Base-by-base conservation (phyloP, 2,113 vertebrate genomes). In the Copsychus sechellarum region DNA sequence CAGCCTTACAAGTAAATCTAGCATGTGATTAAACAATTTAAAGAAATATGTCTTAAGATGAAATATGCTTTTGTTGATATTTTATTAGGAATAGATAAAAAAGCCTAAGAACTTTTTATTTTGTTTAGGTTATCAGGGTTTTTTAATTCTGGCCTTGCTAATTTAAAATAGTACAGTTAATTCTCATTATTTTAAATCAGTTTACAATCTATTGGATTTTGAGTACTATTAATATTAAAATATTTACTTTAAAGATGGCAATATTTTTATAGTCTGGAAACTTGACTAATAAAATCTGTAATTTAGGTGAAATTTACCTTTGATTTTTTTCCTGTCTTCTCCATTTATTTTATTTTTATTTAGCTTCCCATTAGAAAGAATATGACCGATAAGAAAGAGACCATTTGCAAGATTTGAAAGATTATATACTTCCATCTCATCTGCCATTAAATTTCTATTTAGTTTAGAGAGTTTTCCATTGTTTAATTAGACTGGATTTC, bases 341-440 rank as follows among this genome's bases (percentile, higher is more conserved):
- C n/a, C 9, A n/a, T 61, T 90, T 86, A 54, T 90, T 92, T 88
- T 61, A 81, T 65, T 90, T 92, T 88, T 61, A 81, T 65, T 64
- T 86, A 71, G 29, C 24, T 79, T 81, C 24, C 14, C 47, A 60
- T 57, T 86, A 74, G 43, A 70, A 93, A 47, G 15, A 86, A 76
- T 53, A 48, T 40, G 33, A 91, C 16, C 61, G 24, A 82, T 53
- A 84, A 71, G 29, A 92, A 31, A 84, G 17, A 88, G 79, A 73
- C 5, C 1, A 50, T 83, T 74, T 71, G 36, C 40, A 83, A 67
- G 33, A 67, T 67, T 58, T 61, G 69, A 90, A 88, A 81, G 47
- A 42, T 71, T 74, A 74, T 34, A 69, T n/a, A 60, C n/a, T 81
- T 64, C 23, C 11, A 66, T 78, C 34, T 92, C 61, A 76, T 65